These are phyloP conservation scores for Paramormyrops kingsleyae DNA, from an alignment of 2,113 vertebrate species.

Conservation along the genomic window DNA sequence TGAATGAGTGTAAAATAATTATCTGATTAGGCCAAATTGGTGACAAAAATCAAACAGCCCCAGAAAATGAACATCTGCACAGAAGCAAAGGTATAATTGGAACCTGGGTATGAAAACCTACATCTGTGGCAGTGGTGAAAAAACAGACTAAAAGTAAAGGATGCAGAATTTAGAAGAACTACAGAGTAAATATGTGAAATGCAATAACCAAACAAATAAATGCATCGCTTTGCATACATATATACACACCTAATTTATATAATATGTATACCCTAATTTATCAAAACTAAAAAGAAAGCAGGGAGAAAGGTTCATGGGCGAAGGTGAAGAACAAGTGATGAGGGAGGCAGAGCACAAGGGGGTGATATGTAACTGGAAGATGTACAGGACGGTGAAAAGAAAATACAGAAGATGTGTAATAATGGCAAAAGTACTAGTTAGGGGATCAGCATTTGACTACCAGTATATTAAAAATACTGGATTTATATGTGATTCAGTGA, in stretches of 20 bases:
- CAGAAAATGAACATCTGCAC: not conserved
- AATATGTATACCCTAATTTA: not conserved
- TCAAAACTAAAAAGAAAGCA: not conserved
- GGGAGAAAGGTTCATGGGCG: not conserved
- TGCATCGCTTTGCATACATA: not conserved
- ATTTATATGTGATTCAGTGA: not conserved
- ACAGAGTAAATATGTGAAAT: not conserved
- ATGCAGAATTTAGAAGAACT: not conserved
- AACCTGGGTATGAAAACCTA: not conserved
- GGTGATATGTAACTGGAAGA: not conserved
- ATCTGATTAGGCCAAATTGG: not conserved
- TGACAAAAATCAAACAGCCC: not conserved
- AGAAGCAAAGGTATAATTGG: not conserved
- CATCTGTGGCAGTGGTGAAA: not conserved
- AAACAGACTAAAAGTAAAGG: not conserved
- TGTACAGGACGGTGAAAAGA: not conserved
- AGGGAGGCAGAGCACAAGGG: not conserved
- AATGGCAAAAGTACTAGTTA: not conserved
- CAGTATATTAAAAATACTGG: not conserved
- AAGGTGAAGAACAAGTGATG: not conserved
- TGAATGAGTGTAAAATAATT: not conserved
- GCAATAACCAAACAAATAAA: not conserved
- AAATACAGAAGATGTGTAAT: not conserved
- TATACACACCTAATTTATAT: not conserved
- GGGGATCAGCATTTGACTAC: not conserved